Percentiles rank a stretch among this genome's conserved stretches.
phyloP scores from a whole-genome alignment of 2,888 invertebrate species.

The Lysandra coridon region DNA sequence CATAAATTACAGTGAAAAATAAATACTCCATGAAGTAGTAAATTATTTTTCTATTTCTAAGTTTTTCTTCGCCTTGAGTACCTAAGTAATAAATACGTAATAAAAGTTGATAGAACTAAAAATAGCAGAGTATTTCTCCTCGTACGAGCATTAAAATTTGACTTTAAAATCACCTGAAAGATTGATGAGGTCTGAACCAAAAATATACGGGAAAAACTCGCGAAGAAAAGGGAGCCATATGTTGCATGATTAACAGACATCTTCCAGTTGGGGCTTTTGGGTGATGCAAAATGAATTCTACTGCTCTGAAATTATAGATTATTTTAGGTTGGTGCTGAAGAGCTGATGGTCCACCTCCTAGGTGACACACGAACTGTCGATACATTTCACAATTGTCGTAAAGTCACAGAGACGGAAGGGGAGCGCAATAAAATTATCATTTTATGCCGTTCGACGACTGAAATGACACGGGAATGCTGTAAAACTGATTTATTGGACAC shows the following conservation, averaged over 20 bases:
- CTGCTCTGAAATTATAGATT: background rate
- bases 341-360: slow-evolving; percentile 57
- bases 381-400: slow-evolving; percentile 81
- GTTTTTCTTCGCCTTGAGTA: background rate
- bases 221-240: slow-evolving; percentile 62
- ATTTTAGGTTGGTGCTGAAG: background rate
- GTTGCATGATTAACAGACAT: slow-evolving; percentile 52
- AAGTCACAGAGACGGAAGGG: slow-evolving; percentile 77
- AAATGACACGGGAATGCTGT: slow-evolving; percentile 80
- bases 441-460: slow-evolving; percentile 80
- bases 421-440: slow-evolving; percentile 79
- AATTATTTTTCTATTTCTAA: background rate
- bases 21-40: background rate
- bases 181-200: slow-evolving; percentile 67
- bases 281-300: slow-evolving; percentile 8
- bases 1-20: background rate
- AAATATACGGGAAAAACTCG: slow-evolving; percentile 58
- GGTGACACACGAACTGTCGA: slow-evolving; percentile 79
- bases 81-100: background rate
- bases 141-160: slow-evolving; percentile 42
- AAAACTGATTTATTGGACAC: slow-evolving; percentile 80
- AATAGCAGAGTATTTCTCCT: slow-evolving; percentile 35
- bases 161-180: slow-evolving; percentile 69
- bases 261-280: background rate
- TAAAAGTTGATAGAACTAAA: slow-evolving; percentile 31